Conservation (phyloP, 2,113 vertebrate genomes). For the Calyptommatus sinebrachiatus region DNA sequence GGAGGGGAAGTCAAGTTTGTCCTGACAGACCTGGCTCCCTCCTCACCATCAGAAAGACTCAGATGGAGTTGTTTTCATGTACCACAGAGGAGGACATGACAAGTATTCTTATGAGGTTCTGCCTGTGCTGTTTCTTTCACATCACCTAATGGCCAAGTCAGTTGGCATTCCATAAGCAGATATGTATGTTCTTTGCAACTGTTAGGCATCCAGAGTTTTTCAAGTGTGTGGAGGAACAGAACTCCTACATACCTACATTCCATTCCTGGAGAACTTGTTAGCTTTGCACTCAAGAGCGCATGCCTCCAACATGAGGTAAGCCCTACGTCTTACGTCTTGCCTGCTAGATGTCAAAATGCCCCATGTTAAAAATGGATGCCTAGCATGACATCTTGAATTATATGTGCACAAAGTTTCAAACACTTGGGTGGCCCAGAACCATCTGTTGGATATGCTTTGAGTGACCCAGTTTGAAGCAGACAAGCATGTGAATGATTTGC, state of each 20-base stretch:
- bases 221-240: background rate
- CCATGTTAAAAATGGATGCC: background rate
- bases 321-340: background rate
- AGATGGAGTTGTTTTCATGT: too few species aligned
- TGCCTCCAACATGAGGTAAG: background rate
- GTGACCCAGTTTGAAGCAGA: background rate
- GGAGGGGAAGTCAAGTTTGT: too few species aligned
- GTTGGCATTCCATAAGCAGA: background rate
- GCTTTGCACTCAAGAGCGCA: background rate
- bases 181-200: background rate
- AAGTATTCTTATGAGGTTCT: too few species aligned
- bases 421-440: background rate
- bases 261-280: background rate
- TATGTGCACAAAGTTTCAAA: background rate
- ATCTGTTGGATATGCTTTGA: background rate
- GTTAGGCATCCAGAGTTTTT: background rate
- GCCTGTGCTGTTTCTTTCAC: background rate
- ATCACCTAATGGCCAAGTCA: background rate
- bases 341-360: background rate
- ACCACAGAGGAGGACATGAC: too few species aligned
- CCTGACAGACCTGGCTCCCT: too few species aligned
- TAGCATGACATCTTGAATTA: background rate
- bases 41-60: too few species aligned
- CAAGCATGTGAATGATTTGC: background rate
- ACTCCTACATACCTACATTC: conserved; percentile 4